A percentile compares a stretch with the other conserved stretches of the same genome.
Evolutionary conservation across 2,113 vertebrate genomes (phyloP).

Genomic region (Halichoerus grypus): DNA sequence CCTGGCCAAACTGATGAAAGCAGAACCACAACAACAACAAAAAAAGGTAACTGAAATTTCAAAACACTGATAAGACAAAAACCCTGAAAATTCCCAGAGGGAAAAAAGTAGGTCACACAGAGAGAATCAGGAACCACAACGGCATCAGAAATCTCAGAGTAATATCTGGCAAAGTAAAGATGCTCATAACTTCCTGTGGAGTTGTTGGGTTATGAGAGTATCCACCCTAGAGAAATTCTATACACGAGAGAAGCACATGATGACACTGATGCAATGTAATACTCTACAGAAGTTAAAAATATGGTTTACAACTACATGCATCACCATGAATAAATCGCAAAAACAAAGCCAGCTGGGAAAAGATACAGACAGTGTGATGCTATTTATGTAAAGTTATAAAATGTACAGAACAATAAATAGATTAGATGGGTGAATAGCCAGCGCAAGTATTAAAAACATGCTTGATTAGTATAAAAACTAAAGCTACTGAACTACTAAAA

Average conservation of each 20-base stretch:
- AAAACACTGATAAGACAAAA: conserved; percentile 54
- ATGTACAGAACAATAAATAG: background rate
- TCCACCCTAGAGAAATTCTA: background rate
- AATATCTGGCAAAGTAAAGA: background rate
- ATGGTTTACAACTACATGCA: background rate
- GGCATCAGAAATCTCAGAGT: conserved; percentile 19
- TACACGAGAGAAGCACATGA: background rate
- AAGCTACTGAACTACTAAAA: background rate
- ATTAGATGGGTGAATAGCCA: background rate
- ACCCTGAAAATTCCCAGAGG: conserved; percentile 48
- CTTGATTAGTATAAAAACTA: conserved; percentile 14
- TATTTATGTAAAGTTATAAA: conserved; percentile 37
- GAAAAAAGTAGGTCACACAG: background rate
- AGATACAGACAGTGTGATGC: background rate
- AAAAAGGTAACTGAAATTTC: conserved; percentile 42
- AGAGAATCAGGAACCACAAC: conserved; percentile 47
- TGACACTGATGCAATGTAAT: background rate
- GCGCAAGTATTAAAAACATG: conserved; percentile 25
- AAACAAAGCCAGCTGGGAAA: conserved; percentile 39
- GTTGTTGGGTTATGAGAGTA: background rate
- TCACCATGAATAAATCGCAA: conserved; percentile 34
- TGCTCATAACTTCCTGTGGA: background rate
- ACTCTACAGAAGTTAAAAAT: background rate
- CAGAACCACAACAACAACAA: background rate
- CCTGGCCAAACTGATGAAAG: background rate